These are phyloP conservation scores for Andrena marginata DNA, from an alignment of 2,888 invertebrate species.

Conservation along the genomic window DNA sequence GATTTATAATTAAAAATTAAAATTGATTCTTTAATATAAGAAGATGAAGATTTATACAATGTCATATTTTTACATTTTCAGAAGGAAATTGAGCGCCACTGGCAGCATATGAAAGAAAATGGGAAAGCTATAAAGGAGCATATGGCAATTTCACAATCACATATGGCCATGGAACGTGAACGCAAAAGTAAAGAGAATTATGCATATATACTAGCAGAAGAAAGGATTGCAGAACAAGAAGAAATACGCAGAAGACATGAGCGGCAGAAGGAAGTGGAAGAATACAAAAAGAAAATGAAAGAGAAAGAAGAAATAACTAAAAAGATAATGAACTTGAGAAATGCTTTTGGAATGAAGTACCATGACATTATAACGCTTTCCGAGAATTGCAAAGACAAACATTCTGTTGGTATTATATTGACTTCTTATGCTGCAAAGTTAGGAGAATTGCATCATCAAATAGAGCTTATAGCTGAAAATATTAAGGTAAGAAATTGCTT, in stretches of 20 bases:
- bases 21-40: not conserved
- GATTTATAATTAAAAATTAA: not conserved
- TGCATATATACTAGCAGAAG: constrained; percentile 86
- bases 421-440: constrained; percentile 72
- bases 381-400: constrained; percentile 75
- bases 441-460: constrained; percentile 81
- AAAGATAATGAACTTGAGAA: constrained; percentile 79
- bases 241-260: constrained; percentile 85
- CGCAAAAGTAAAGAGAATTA: constrained; percentile 82
- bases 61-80: constrained; percentile 46
- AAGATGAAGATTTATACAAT: not conserved
- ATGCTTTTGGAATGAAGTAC: constrained; percentile 72
- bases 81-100: constrained; percentile 81
- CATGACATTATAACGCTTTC: constrained; percentile 72
- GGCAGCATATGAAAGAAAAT: constrained; percentile 81
- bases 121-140: constrained; percentile 79
- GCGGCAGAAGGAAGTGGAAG: constrained; percentile 77
- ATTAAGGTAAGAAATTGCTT: constrained; percentile 71
- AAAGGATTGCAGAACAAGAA: constrained; percentile 86
- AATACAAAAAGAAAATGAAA: constrained; percentile 83
- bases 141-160: constrained; percentile 74
- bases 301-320: constrained; percentile 86
- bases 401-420: constrained; percentile 69
- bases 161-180: constrained; percentile 73
- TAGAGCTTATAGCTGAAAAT: constrained; percentile 78